Conservation (phyloP, 2,113 vertebrate genomes). For the Salminus brasiliensis region DNA sequence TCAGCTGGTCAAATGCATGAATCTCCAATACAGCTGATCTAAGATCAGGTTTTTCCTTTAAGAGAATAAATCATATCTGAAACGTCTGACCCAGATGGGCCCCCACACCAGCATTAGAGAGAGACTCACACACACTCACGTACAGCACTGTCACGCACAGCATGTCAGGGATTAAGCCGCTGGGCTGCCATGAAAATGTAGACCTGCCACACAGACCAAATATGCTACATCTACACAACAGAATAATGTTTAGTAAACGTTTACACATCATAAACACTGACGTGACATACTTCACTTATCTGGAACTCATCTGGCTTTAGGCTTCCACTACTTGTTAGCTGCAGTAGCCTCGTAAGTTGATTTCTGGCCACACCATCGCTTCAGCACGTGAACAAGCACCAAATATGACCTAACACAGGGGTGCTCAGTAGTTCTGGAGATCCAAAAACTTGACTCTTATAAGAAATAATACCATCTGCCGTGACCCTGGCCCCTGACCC, state of each 20-base stretch:
- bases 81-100: neutral
- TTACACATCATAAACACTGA: too few relatives aligned
- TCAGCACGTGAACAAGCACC: neutral
- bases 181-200: neutral
- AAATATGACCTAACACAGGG: neutral
- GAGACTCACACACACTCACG: neutral
- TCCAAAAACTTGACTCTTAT: too few relatives aligned
- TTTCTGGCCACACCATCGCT: too few relatives aligned
- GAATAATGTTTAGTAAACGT: too few relatives aligned
- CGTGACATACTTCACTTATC: too few relatives aligned
- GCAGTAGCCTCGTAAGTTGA: neutral
- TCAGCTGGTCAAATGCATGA: constrained; percentile 1
- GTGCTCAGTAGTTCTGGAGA: too few relatives aligned
- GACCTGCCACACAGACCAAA: too few relatives aligned
- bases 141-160: neutral
- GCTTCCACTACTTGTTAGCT: neutral
- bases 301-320: too few relatives aligned
- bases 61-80: neutral
- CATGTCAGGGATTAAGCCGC: neutral
- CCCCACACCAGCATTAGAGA: neutral
- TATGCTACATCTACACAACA: too few relatives aligned
- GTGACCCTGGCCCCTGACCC: too few relatives aligned
- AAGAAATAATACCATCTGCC: too few relatives aligned
- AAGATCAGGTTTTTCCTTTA: neutral
- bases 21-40: neutral